These are phyloP conservation scores for Hydra vulgaris DNA, from an alignment of 30 jellyfish, hydroid and myxozoan species.

Conservation along the genomic window DNA sequence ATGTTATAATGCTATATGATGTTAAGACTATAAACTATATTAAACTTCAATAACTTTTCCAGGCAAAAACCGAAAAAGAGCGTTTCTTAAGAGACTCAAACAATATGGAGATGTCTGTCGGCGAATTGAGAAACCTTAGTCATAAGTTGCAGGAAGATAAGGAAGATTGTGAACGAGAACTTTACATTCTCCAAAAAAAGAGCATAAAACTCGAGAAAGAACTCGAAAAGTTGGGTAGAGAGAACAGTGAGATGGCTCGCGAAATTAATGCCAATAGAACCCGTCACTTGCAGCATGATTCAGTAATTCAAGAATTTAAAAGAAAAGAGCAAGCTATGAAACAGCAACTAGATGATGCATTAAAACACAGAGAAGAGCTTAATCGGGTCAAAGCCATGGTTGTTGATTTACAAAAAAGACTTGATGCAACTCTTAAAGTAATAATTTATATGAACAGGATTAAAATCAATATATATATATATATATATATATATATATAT, in stretches of 20 bases:
- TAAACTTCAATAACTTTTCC: constrained; percentile 3
- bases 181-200: constrained; percentile 51
- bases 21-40: too few relatives aligned
- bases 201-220: constrained; percentile 59
- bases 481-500: too few relatives aligned
- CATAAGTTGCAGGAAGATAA: constrained; percentile 72
- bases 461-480: too few relatives aligned
- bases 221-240: constrained; percentile 64
- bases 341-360: constrained; percentile 88
- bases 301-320: constrained; percentile 61
- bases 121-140: constrained; percentile 77
- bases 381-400: constrained; percentile 51
- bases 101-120: constrained; percentile 56
- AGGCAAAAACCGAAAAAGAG: constrained; percentile 64
- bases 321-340: constrained; percentile 72
- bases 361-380: constrained; percentile 84
- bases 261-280: constrained; percentile 45
- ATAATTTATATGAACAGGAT: constrained; percentile 20
- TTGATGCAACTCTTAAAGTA: constrained; percentile 51
- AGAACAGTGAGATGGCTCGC: constrained; percentile 67
- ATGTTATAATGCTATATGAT: too few relatives aligned
- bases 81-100: constrained; percentile 57
- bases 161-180: constrained; percentile 76
- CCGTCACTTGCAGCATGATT: constrained; percentile 55
- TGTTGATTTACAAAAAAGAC: constrained; percentile 66